Evolutionary conservation across 2,888 invertebrate genomes (phyloP), one percentile per base, ranked within the genome.

Genomic region (Willowsia nigromaculata): DNA sequence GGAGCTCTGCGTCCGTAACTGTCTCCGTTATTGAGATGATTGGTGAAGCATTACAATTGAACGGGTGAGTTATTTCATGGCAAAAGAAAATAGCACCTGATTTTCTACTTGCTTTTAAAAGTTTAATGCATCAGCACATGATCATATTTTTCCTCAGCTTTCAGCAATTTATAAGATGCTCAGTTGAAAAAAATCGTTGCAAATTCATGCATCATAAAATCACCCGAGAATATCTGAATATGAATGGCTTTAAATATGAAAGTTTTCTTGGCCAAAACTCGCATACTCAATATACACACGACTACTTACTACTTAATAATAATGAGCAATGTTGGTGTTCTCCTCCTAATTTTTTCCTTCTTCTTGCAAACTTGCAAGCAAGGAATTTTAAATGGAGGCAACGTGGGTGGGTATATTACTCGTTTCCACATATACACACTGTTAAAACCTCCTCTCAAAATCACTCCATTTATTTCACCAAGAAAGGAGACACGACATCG

Each of bases 341-440:
- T 18, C 53, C 56, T 47, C 13, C 30, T 22, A 50, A 50, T 56
- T 22, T 22, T 37, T 78, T 78, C 7, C 78, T 15, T 33, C 56
- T 78, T 78, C 37, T 37, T 80, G 59, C 56, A 59, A 59, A 80
- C 59, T 59, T 80, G 80, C 59, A 59, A 56, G 37, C 59, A 56
- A 80, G 80, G 59, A 80, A 80, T 80, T 80, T 59, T 59, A 80
- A 80, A 80, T 80, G 56, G 18, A 59, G 80, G 25, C 80, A 59
- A 59, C 80, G 56, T 80, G 80, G 80, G 80, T 80, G 80, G 80
- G 80, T 80, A 40, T 56, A 40, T 22, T 47, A 74, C 47, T 43
- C 18, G 25, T 50, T 43, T 27, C 11, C 40, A 18, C 33, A 33
- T 65, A 4, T 33, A 6, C n/a, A 30, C 30, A 11, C 5, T 3